Evolutionary conservation across 2,113 vertebrate species (phyloP).

Genomic region (Cisticola juncidis): DNA sequence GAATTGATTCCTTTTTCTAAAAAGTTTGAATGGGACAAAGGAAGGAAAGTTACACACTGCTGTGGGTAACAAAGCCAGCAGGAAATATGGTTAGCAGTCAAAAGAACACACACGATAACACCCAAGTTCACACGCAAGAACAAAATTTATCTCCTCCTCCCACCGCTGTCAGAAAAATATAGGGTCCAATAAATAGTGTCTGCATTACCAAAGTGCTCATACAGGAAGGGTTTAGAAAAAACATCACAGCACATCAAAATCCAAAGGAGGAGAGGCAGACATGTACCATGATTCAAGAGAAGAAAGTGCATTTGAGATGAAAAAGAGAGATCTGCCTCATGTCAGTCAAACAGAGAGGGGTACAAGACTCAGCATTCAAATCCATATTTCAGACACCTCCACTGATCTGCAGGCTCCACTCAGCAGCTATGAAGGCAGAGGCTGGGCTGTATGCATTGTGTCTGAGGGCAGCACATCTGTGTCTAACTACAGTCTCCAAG

Average conservation of each 20-base stretch:
- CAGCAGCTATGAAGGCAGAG: neutral
- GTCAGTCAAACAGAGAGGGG: neutral
- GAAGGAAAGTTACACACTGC: slow-evolving; percentile 53
- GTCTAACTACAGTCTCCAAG: neutral
- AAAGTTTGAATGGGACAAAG: slow-evolving; percentile 43
- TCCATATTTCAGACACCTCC: neutral
- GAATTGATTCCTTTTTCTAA: neutral
- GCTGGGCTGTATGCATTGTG: fast-evolving
- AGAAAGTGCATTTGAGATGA: neutral
- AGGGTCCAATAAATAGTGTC: neutral
- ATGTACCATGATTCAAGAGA: neutral
- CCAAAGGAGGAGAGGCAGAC: neutral
- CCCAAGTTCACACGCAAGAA: slow-evolving; percentile 8
- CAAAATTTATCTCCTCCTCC: slow-evolving; percentile 11
- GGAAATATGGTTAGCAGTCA: slow-evolving; percentile 12
- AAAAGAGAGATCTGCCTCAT: neutral
- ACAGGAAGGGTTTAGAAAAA: neutral
- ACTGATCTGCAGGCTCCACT: neutral
- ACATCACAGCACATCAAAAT: neutral
- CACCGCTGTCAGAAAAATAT: neutral
- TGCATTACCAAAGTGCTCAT: neutral
- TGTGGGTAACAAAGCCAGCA: slow-evolving; percentile 44
- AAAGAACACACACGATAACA: neutral
- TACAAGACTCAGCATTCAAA: neutral
- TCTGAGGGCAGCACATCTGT: neutral